phyloP scores from a whole-genome alignment of 2,888 invertebrate species.

The Trachelus stipa region DNA sequence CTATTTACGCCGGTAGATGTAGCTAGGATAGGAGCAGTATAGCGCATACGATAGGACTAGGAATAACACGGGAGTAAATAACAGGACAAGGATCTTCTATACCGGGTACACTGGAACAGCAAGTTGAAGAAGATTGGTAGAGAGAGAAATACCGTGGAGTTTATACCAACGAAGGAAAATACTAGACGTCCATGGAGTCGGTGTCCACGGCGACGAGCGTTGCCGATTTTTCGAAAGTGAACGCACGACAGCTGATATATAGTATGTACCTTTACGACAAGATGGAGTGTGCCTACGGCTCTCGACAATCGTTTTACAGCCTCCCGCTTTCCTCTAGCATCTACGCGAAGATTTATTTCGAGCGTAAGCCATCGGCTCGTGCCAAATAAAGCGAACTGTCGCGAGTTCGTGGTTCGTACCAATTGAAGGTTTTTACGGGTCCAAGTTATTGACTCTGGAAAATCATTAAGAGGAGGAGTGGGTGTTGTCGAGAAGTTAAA shows the following conservation, averaged over 20 bases:
- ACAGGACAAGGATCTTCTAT: neutral
- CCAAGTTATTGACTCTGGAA: conserved; percentile 5
- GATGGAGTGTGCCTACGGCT: neutral
- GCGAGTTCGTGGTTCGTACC: conserved; percentile 40
- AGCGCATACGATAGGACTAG: neutral
- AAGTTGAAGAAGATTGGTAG: neutral
- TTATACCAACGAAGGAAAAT: neutral
- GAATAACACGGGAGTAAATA: neutral
- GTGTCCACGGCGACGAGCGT: neutral
- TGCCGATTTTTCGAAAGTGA: neutral
- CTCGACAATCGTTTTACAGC: conserved; percentile 37
- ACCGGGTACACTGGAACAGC: neutral
- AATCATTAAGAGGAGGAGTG: conserved; percentile 47
- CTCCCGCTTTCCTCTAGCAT: conserved; percentile 33
- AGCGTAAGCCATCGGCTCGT: conserved; percentile 33
- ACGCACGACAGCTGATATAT: neutral
- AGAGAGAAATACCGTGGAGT: neutral
- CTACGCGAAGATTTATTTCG: conserved; percentile 43
- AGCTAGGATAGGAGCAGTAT: neutral
- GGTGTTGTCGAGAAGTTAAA: neutral
- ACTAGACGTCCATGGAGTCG: neutral
- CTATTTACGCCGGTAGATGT: neutral
- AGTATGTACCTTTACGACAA: neutral
- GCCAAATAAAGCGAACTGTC: conserved; percentile 57
- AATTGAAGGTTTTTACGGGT: neutral